Base-by-base conservation (phyloP, 2,888 invertebrate species). In the Drosophila vallismaia region DNA sequence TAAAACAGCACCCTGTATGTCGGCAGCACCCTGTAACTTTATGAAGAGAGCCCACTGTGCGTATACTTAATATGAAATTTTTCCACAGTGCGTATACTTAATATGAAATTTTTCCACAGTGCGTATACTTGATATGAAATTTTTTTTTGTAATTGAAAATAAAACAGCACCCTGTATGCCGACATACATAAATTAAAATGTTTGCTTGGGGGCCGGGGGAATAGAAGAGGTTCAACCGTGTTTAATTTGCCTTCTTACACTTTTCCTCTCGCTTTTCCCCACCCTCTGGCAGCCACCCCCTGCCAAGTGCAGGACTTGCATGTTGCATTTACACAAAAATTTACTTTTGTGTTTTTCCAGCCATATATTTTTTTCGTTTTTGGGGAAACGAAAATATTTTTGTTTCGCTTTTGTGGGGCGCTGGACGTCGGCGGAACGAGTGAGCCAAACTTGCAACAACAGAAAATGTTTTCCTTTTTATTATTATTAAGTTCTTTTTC, bases 271-370 rank as follows among this genome's bases (percentile, higher is more conserved):
- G 7, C 33, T 44, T 9, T 9, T 31, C 8, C 51, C n/a, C 14
- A 14, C 40, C 12, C 14, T 10, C 14, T 5, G 2, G 0, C 19
- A 4, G 5, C 38, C n/a, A 12, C n/a, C 12, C 1, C 28, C 28
- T 28, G 5, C 19, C 19, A 19, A 4, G 2, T 46, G 67, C 67
- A 56, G 67, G 56, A 56, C 67, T 66, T 33, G 56, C 57, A 68
- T 63, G 64, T 70, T 70, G 70, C 70, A 70, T 70, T 70, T 59
- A 48, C 60, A 59, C 59, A 60, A 59, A 59, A 70, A 68, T 58
- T 67, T 69, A 38, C 44, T 40, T 68, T 24, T 40, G 52, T 50
- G 33, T 54, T 63, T 49, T 52, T 51, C 14, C 5, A 12, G n/a
- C 6, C 40, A 3, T 3, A 4, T 26, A 42, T 24, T n/a, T 33